Base-by-base conservation (phyloP, 2,113 vertebrate genomes). In the Nesogale talazaci region DNA sequence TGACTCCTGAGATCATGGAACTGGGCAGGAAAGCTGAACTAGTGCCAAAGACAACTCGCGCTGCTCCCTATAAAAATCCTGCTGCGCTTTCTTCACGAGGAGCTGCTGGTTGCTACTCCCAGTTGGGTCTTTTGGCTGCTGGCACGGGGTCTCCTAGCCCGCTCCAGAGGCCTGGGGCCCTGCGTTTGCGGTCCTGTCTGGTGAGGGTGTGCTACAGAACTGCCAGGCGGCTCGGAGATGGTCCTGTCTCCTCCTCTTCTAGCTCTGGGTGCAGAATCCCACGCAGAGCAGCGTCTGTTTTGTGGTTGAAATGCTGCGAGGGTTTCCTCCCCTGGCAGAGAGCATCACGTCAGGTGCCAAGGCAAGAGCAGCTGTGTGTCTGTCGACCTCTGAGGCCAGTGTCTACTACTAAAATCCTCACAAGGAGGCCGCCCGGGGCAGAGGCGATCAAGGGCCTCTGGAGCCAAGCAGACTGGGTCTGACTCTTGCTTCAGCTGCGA, bases 1-100 rank as follows among this genome's bases (percentile, higher is more conserved):
- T 95, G 93, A 69, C 88, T 95, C 77, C n/a, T 96, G 97, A 97
- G 97, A 96, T 98, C 97, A 97, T 93, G 94, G 96, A 97, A 94
- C 90, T 92, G 76, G 86, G 91, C 92, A 96, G 95, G 94, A 97
- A 97, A 96, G 96, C 92, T 85, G 85, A 95, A 19, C 57, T 95
- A 20, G 34, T 92, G 97, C 95, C 97, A 97, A 97, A 95, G 85
- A 94, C 97, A 97, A 95, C 93, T 90, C 70, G 77, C 31, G 20
- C 2, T 79, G 27, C 85, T 93, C 74, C 94, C 93, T 78, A 69
- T 75, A 67, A 95, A 97, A 96, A 57, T 93, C 78, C 85, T 82
- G 42, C 42, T 81, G 90, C 93, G 72, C 65, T 91, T 84, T 27
- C 31, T 27, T 16, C 56, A 89, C 10, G 42, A 56, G 80, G 67